phyloP scores from a whole-genome alignment of 2,888 invertebrate genomes.

The Mayetiola destructor region DNA sequence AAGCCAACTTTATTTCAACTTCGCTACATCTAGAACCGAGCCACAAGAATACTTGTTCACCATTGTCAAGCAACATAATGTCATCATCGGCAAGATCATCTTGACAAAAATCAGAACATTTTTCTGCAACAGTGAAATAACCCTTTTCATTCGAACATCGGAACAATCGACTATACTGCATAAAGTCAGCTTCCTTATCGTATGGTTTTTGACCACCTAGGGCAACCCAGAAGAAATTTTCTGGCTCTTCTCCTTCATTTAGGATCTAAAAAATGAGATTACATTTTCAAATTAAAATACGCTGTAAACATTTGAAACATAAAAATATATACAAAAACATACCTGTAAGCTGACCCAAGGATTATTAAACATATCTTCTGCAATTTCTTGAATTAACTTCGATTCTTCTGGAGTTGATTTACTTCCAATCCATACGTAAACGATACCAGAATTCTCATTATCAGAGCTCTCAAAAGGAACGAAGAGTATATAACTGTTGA shows the following conservation, averaged over 20 bases:
- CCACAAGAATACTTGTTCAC: conserved; percentile 96
- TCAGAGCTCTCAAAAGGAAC: conserved; percentile 82
- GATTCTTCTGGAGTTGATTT: conserved; percentile 75
- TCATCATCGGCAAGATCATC: conserved; percentile 99
- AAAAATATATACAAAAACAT: conserved; percentile 23
- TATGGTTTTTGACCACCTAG: conserved; percentile 81
- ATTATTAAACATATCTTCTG: conserved; percentile 81
- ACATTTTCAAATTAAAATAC: too few relatives aligned
- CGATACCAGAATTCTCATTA: conserved; percentile 64
- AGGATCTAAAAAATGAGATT: conserved; percentile 48
- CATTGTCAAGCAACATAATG: conserved; percentile 98
- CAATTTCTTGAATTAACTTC: conserved; percentile 75
- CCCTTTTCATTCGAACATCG: conserved; percentile 99
- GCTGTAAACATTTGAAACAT: too few relatives aligned
- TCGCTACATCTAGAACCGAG: conserved; percentile 92
- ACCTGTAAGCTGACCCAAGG: conserved; percentile 66
- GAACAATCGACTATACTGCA: conserved; percentile 86
- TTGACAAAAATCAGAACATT: conserved; percentile 57
- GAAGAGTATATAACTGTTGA: conserved; percentile 69
- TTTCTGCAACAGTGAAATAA: conserved; percentile 97
- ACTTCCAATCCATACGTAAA: conserved; percentile 90
- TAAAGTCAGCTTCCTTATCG: conserved; percentile 77
- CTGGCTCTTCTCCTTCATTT: conserved; percentile 90
- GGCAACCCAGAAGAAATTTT: conserved; percentile 98
- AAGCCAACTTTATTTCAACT: conserved; percentile 96